These are phyloP conservation scores for Lucilia sericata DNA, from an alignment of 1,140 invertebrate species.

Conservation along the genomic window DNA sequence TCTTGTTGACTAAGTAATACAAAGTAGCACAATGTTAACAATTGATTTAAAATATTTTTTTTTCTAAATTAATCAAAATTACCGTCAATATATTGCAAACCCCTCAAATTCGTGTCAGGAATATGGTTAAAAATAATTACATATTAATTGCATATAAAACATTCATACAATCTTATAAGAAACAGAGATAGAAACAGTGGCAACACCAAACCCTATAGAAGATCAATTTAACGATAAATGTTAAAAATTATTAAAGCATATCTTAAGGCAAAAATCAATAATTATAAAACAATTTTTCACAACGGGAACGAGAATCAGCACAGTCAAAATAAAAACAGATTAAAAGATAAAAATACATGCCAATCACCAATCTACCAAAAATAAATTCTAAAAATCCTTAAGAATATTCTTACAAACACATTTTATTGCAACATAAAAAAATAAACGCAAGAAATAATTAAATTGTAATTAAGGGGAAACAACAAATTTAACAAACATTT, in stretches of 20 bases:
- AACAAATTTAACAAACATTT: constrained; percentile 27
- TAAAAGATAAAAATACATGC: background rate
- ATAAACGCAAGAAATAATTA: background rate
- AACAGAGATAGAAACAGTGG: background rate
- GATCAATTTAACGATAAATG: constrained; percentile 15
- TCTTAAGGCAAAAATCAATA: constrained; percentile 19
- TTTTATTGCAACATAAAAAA: no score
- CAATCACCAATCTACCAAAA: no score
- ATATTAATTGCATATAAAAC: no score
- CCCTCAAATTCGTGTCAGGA: background rate
- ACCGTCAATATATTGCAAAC: background rate
- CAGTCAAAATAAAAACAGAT: background rate
- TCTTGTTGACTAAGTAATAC: no score
- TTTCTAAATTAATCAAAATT: background rate
- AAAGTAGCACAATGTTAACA: background rate
- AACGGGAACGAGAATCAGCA: background rate
- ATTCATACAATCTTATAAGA: no score
- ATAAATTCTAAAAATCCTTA: background rate
- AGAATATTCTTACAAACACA: no score
- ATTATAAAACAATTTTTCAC: constrained; percentile 23
- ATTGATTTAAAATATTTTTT: background rate
- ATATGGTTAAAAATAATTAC: background rate
- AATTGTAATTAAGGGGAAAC: constrained; percentile 10
- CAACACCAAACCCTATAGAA: background rate
- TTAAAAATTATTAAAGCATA: constrained; percentile 17